phyloP scores from a whole-genome alignment of 92 coral and sea anemone genomes.

The Zoanthus gigantus region DNA sequence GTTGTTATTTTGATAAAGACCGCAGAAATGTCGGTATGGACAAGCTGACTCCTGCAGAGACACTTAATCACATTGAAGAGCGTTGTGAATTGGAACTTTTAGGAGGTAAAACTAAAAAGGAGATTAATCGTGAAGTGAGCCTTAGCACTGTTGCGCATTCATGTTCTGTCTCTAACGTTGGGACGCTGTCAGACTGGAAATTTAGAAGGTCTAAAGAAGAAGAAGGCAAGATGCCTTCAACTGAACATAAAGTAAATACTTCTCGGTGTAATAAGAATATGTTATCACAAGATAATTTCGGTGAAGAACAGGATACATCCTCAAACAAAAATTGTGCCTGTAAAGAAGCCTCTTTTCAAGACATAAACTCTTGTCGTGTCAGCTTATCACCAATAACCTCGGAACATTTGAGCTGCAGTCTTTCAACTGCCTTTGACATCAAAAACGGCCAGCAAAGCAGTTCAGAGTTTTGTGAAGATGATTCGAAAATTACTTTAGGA shows the following conservation, averaged over 20 bases:
- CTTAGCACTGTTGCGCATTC: neutral
- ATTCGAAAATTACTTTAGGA: neutral
- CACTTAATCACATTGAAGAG: neutral
- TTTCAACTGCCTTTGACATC: too few relatives aligned
- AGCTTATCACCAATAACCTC: neutral
- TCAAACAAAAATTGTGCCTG: neutral
- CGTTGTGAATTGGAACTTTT: neutral
- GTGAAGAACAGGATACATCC: neutral
- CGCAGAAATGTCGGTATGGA: neutral
- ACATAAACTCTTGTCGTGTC: neutral
- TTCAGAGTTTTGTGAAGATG: neutral
- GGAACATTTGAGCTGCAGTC: neutral
- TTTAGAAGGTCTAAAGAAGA: neutral
- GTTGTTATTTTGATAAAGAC: neutral
- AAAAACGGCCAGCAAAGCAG: neutral
- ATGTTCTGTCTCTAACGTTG: slow-evolving; percentile 2
- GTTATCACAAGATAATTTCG: neutral
- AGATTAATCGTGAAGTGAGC: neutral
- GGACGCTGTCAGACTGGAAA: neutral
- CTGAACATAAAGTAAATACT: neutral
- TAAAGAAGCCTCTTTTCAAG: neutral
- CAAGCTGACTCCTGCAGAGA: neutral
- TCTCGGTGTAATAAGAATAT: neutral
- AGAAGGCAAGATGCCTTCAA: neutral
- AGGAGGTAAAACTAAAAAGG: neutral